Base-by-base conservation (phyloP, 1,140 invertebrate genomes). In the Melipona quadrifasciata region DNA sequence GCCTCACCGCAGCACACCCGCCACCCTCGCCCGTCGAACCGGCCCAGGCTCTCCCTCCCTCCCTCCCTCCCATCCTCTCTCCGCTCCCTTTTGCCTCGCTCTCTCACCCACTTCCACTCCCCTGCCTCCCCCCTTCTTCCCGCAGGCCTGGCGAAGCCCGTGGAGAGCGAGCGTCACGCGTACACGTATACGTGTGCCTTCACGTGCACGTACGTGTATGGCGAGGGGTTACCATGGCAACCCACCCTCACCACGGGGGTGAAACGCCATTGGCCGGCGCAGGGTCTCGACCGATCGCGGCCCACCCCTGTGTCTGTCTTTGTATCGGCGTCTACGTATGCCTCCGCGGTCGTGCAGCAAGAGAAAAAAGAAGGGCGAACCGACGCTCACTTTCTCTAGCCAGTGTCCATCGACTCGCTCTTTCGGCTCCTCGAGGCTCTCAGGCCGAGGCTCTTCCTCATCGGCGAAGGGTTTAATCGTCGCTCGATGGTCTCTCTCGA, bases 201-300 rank as follows among this genome's bases (percentile, higher is more conserved):
- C 70, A 81, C 68, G 78, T 65, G 67, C 86, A 84, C 86, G 82
- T 90, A 90, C 87, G 87, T 91, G 89, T 92, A 87, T 92, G 90
- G 91, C 84, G 88, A 92, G 89, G 82, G 87, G 94, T 94, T 94
- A 90, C 93, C 91, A 94, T 95, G 91, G 92, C 86, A 90, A 95
- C 94, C 87, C 91, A 93, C 91, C 93, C 92, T 93, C 90, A 86
- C 80, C 87, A 92, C 93, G 94, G 93, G 94, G 93, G 93, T 94
- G 93, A 94, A 94, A 91, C 93, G 93, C 94, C 94, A 95, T 95
- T 95, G 94, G 94, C 94, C 94, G 92, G 94, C 87, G 90, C 76
- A 55, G 87, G 89, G 81, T 82, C 90, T 94, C 93, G 92, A 93
- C 94, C 91, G 93, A 94, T 93, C 92, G 90, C 87, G 89, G 84